These are phyloP conservation scores for Scarus forsteni DNA, from an alignment of 2,797 vertebrate genomes.

Conservation along the genomic window DNA sequence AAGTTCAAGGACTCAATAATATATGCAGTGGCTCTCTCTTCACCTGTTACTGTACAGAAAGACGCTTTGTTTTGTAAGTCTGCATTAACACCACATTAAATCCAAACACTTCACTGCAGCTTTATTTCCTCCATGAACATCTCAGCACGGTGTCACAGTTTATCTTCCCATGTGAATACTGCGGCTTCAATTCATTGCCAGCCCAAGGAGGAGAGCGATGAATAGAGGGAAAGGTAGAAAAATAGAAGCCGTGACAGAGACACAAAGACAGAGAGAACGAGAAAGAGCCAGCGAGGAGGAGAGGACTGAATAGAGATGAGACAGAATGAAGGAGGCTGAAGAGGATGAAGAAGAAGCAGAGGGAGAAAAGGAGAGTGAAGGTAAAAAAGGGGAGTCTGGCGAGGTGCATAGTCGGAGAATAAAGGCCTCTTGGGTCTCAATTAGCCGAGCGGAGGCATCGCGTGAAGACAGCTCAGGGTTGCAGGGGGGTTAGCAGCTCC, in stretches of 20 bases:
- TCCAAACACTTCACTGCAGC: neutral
- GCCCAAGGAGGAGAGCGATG: neutral
- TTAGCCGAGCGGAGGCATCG: constrained; percentile 57
- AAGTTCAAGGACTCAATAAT: neutral
- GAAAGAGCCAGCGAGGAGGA: neutral
- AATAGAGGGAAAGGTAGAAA: constrained; percentile 20
- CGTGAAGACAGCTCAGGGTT: constrained; percentile 58
- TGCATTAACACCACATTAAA: neutral
- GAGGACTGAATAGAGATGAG: constrained; percentile 9
- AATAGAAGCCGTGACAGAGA: constrained; percentile 12
- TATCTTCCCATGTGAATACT: constrained; percentile 5
- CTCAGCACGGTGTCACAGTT: constrained; percentile 16
- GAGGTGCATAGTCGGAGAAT: constrained; percentile 34
- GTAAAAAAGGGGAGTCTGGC: constrained; percentile 22
- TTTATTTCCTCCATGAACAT: constrained; percentile 2
- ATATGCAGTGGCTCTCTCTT: neutral
- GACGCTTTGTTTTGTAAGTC: neutral
- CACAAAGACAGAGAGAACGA: neutral
- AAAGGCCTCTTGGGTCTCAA: constrained; percentile 74
- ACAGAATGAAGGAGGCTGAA: neutral
- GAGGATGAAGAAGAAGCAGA: constrained; percentile 9
- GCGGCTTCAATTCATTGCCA: constrained; percentile 5
- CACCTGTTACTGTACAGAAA: neutral
- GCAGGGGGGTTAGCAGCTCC: constrained; percentile 13
- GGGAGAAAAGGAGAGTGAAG: constrained; percentile 12